These are phyloP conservation scores for Leptonema lineaticorne DNA, from an alignment of 1,140 invertebrate species.

Conservation along the genomic window DNA sequence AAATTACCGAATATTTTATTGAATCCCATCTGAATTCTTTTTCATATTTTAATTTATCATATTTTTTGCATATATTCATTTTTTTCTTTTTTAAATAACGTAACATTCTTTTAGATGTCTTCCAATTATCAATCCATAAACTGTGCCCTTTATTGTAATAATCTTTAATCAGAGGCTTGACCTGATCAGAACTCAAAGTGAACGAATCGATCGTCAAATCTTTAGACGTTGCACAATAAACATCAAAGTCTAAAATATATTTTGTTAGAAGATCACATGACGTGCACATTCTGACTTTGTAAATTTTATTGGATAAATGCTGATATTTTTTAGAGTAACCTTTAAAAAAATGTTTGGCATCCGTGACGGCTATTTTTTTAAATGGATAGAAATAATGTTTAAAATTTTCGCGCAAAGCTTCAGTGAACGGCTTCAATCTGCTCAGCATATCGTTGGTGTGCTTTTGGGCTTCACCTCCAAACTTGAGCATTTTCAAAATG, in stretches of 20 bases:
- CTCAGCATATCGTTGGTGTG: neutral
- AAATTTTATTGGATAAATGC: neutral
- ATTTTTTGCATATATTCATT: too few relatives aligned
- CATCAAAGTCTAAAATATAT: neutral
- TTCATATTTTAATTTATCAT: too few relatives aligned
- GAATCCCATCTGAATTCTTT: too few relatives aligned
- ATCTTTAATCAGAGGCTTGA: neutral
- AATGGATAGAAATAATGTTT: neutral
- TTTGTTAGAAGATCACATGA: neutral
- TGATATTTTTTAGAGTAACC: neutral
- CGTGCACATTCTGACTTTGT: neutral
- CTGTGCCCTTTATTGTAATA: neutral
- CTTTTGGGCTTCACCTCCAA: neutral
- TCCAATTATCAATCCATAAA: neutral
- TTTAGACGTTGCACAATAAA: neutral
- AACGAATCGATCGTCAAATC: neutral
- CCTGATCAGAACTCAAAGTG: neutral
- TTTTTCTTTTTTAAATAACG: too few relatives aligned
- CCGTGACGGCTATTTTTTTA: neutral
- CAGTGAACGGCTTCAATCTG: neutral
- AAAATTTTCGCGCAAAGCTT: neutral
- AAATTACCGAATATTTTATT: too few relatives aligned
- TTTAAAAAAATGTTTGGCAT: neutral
- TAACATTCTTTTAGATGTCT: neutral
- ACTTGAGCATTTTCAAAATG: neutral